A percentile compares a stretch with the other conserved stretches of the same genome.
phyloP scores from a whole-genome alignment of 2,797 vertebrate species.

The Megalops cyprinoides region DNA sequence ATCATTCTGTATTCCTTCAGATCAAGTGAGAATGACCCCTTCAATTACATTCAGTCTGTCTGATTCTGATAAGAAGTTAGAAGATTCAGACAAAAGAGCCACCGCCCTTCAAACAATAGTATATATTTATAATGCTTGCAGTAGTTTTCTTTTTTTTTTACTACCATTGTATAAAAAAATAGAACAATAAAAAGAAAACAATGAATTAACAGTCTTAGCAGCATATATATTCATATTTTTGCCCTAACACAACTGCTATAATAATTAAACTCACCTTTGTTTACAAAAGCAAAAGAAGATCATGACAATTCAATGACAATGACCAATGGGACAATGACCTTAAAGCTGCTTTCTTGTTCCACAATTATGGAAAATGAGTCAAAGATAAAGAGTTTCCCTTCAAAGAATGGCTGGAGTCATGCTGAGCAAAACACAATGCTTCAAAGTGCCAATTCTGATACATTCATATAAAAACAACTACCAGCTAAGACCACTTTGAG shows the following conservation, averaged over 20 bases:
- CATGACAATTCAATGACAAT: neutral
- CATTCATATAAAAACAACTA: neutral
- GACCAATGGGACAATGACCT: too few species aligned
- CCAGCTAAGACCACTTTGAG: neutral
- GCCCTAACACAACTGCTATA: neutral
- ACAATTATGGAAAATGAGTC: neutral
- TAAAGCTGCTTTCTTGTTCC: neutral
- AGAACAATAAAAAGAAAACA: neutral
- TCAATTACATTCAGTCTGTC: slow-evolving; percentile 11
- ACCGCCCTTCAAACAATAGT: neutral
- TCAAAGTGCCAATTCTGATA: slow-evolving; percentile 45
- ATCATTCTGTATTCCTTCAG: slow-evolving; percentile 16
- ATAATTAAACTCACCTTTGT: neutral
- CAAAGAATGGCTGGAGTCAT: neutral
- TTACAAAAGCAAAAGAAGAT: neutral
- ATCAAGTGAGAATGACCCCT: slow-evolving; percentile 15
- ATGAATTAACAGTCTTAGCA: neutral
- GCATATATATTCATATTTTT: too few species aligned
- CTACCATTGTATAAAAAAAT: neutral
- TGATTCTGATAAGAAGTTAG: slow-evolving; percentile 9
- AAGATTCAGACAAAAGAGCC: slow-evolving; percentile 10
- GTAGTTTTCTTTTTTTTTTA: neutral
- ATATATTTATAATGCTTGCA: neutral
- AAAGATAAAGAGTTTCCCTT: neutral
- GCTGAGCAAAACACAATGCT: neutral